Evolutionary conservation across 2,113 vertebrate species (phyloP).

Genomic region (Gasterosteus aculeatus): DNA sequence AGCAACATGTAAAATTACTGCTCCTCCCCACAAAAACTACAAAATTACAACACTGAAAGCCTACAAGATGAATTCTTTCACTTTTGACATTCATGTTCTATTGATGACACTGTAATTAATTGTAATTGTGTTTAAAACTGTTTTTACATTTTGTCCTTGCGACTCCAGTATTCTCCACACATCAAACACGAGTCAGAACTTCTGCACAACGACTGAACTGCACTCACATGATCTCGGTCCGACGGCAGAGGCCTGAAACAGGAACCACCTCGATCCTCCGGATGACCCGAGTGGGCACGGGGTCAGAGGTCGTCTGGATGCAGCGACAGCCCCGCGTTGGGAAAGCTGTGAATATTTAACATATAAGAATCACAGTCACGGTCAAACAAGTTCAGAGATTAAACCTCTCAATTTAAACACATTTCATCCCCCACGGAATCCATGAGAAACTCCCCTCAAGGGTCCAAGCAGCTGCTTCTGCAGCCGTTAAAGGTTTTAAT

Average conservation of each 20-base stretch:
- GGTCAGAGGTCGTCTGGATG: fast-evolving
- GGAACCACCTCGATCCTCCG: constrained; percentile 27
- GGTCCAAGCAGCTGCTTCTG: neutral
- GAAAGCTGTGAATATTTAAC: neutral
- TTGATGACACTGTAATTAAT: neutral
- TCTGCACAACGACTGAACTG: neutral
- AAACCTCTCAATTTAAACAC: neutral
- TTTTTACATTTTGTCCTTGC: neutral
- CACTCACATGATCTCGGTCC: constrained; percentile 45
- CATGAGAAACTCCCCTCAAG: neutral
- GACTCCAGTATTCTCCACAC: neutral
- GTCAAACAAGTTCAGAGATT: neutral
- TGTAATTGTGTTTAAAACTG: neutral
- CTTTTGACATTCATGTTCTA: neutral
- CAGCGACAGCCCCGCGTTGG: neutral
- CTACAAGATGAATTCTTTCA: neutral
- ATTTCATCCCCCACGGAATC: neutral
- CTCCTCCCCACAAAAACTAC: neutral
- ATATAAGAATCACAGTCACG: neutral
- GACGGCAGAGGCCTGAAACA: constrained; percentile 41
- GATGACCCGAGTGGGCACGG: fast-evolving
- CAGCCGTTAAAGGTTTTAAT: neutral
- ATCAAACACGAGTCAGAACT: neutral
- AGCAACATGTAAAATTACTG: neutral
- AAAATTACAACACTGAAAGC: neutral